These are phyloP conservation scores for Spinus olivaceus DNA, from an alignment of 2,797 vertebrate genomes.

Conservation along the genomic window DNA sequence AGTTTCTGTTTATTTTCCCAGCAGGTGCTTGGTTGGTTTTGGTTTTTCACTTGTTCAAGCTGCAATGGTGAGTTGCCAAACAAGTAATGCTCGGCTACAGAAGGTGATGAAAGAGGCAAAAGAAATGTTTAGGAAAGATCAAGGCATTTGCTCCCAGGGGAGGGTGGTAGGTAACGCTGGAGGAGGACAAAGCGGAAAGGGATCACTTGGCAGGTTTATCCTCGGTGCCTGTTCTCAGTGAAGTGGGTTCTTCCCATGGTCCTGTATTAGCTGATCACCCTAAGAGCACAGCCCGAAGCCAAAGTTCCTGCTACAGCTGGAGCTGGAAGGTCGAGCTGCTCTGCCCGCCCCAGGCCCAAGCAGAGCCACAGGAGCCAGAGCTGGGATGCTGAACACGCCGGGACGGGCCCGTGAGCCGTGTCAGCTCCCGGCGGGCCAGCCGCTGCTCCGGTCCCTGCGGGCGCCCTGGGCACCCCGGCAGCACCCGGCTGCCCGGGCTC, in stretches of 20 bases:
- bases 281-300: not conserved
- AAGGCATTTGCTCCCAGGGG: not conserved
- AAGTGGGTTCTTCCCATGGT: not conserved
- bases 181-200: not conserved
- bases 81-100: not conserved
- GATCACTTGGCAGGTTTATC: not conserved
- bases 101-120: not conserved
- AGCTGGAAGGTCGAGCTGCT: not conserved
- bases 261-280: fast-evolving
- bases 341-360: not conserved
- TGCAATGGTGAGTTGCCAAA: not conserved
- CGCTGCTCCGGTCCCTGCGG: not conserved
- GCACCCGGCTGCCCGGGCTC: too few relatives aligned
- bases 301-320: too few relatives aligned
- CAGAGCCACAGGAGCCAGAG: not conserved
- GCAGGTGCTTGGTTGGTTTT: not conserved
- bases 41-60: not conserved
- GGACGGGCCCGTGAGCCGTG: not conserved
- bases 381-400: not conserved
- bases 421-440: not conserved
- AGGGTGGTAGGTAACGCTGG: not conserved
- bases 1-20: not conserved
- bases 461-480: not conserved
- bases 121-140: not conserved
- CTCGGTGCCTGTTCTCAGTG: not conserved